Evolutionary conservation across 2,888 invertebrate genomes (phyloP), one percentile per base, ranked within the genome.

Genomic region (Campaea margaritaria): DNA sequence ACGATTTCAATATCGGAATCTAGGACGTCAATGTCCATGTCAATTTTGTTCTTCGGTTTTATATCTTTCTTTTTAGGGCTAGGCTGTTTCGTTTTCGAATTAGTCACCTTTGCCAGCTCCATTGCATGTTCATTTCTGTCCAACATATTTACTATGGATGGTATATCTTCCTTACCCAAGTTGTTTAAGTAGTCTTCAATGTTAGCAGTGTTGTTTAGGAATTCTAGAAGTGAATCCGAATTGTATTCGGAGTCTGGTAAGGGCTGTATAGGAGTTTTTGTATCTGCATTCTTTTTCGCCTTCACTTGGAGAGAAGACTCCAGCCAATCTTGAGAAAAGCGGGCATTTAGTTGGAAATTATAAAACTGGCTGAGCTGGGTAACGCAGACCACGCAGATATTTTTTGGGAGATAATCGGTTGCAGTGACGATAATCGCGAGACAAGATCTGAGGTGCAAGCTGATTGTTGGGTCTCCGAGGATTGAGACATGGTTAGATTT

Each of bases 231-330:
- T 8, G 93, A 91, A 71, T 93, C 92, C 0, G 91, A 91, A 56
- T 91, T 92, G 66, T 91, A 92, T 77, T 93, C 91, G 0, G 89
- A 91, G 69, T 91, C 91, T 0, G 91, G 91, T 39, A 91, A 68
- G 0, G 91, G 91, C 63, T 90, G 90, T n/a, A 91, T 73, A 3
- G 79, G 76, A 9, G 79, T 80, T 79, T 89, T 91, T 0, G 70
- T 73, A 72, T 89, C 89, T 2, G 69, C 51, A 0, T 72, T 64
- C 64, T 87, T 91, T 67, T 83, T 87, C 0, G 70, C 58, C 60
- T 84, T 87, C 44, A 83, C 85, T 50, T 87, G 82, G 0, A 87
- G 4, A 12, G 83, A 76, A 12, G 89, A 84, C 63, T 90, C 88
- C 1, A 93, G 72, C 91, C 91, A 91, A 66, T 91, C 88, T 79